Evolutionary conservation across 2,888 invertebrate species (phyloP).

Genomic region (Melanchra persicariae): DNA sequence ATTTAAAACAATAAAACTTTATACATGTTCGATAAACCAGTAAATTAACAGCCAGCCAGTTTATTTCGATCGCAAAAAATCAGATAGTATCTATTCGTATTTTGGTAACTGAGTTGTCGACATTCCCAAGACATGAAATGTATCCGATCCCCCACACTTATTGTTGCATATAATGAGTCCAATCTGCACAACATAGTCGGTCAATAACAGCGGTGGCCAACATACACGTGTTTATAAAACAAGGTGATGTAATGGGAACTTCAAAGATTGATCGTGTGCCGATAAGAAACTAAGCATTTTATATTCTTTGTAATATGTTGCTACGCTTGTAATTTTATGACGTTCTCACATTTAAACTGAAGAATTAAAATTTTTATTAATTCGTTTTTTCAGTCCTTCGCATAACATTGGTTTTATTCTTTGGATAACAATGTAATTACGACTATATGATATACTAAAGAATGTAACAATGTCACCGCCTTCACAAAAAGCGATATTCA

Average conservation of each 20-base stretch:
- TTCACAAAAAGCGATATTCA: slow-evolving; percentile 24
- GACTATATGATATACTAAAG: background rate
- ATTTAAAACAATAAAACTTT: slow-evolving; percentile 20
- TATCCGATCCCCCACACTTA: background rate
- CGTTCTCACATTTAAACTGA: background rate
- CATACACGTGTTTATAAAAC: slow-evolving; percentile 32
- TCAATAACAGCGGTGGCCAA: slow-evolving; percentile 22
- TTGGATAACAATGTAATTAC: slow-evolving; percentile 1
- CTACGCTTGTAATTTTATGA: background rate
- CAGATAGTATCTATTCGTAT: too few relatives aligned
- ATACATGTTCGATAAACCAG: background rate
- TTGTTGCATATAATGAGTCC: slow-evolving; percentile 18
- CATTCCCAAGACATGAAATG: background rate
- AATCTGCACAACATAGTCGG: slow-evolving; percentile 30
- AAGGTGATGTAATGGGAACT: slow-evolving; percentile 20
- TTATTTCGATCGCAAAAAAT: background rate
- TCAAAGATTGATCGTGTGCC: background rate
- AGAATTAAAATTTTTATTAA: background rate
- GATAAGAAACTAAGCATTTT: slow-evolving; percentile 6
- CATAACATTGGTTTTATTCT: background rate
- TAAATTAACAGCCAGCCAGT: too few relatives aligned
- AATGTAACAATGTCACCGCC: background rate
- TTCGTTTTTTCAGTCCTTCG: background rate
- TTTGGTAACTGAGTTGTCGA: background rate
- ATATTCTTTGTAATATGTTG: background rate